Evolutionary conservation across 2,888 invertebrate genomes (phyloP), one percentile per base, ranked within the genome.

Genomic region (Tipula unca): DNA sequence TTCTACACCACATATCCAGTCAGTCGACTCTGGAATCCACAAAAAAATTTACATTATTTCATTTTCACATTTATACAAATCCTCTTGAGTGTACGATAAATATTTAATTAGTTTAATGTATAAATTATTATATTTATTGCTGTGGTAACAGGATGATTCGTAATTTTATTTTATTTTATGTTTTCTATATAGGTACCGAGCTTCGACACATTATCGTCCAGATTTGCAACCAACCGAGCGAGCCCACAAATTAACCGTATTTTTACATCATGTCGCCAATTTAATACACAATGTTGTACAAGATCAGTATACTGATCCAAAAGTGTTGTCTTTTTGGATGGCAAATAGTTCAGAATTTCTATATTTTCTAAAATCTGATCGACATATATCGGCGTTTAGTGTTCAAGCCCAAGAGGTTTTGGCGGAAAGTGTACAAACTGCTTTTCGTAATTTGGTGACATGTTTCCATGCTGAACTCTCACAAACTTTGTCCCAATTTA

Each of bases 301-400:
- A 93, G 97, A 96, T 89, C 93, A 96, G 86, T 96, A 96, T 90
- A 94, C 95, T 87, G 97, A 97, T 89, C 95, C 96, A 0, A 95
- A 95, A 25, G 95, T 96, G 5, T 93, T 97, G 88, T 96, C 98
- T 0, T 96, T 98, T 89, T 99, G 99, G 99, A 94, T 99, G 93
- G 98, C 99, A 14, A 99, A 99, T 90, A 96, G 98, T 13, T 98
- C 98, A 69, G 99, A 99, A 91, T 92, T 99, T 86, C 91, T 99
- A 85, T 98, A 99, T 91, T 98, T 99, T 91, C 92, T 99, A 48
- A 99, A 99, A 91, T 97, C 96, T 88, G 99, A 99, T 91, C 93
- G 97, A 42, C 98, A 99, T 90, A 95, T 99, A 86, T 96, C 96
- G 82, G 96, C 97, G 0, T 98, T 97, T 89, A 96, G 96, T 0